Evolutionary conservation across 2,113 vertebrate genomes (phyloP).

Genomic region (Ardeotis arabs): DNA sequence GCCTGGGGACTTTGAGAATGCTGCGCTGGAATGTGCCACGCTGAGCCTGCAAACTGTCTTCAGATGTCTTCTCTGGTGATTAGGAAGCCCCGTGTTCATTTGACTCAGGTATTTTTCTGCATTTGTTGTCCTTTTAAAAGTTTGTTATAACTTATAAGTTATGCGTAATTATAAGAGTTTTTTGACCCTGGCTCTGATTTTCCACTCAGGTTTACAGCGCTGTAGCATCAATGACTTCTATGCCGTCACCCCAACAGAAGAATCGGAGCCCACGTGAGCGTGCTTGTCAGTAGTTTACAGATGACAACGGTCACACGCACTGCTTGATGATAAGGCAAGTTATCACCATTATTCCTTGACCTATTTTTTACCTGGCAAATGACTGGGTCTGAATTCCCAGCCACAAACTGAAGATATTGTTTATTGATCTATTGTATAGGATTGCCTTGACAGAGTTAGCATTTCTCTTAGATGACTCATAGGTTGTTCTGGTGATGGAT

Average conservation of each 20-base stretch:
- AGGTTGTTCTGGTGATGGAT: background rate
- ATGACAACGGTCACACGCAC: background rate
- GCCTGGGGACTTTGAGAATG: background rate
- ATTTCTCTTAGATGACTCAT: constrained; percentile 30
- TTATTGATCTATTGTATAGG: constrained; percentile 42
- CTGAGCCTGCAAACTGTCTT: background rate
- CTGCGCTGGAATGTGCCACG: background rate
- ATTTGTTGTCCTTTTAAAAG: background rate
- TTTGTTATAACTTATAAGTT: background rate
- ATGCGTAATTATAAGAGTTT: background rate
- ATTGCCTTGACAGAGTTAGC: constrained; percentile 30
- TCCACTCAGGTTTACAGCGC: background rate
- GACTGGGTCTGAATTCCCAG: background rate
- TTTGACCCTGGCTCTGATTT: background rate
- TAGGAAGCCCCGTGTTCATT: background rate
- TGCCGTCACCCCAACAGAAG: background rate
- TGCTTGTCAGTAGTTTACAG: background rate
- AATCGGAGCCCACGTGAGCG: background rate
- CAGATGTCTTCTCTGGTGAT: background rate
- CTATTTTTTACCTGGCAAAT: constrained; percentile 18
- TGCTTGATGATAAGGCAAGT: background rate
- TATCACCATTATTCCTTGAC: constrained; percentile 38
- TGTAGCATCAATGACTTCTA: background rate
- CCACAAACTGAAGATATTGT: constrained; percentile 16
- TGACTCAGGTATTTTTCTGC: background rate